These are phyloP conservation scores for Xanthia icteritia DNA, from an alignment of 2,888 invertebrate species.

Conservation along the genomic window DNA sequence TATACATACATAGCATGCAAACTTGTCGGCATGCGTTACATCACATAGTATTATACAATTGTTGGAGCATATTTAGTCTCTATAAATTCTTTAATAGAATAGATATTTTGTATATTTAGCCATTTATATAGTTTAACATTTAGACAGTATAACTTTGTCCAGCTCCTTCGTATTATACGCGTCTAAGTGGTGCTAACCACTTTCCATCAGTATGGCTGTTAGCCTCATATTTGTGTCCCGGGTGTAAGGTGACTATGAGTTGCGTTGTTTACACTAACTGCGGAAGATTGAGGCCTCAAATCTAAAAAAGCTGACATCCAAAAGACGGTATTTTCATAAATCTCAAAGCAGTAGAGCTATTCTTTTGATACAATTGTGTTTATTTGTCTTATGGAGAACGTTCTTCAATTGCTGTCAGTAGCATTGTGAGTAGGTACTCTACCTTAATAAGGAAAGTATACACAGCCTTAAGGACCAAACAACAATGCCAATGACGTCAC, in stretches of 20 bases:
- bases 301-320: not conserved
- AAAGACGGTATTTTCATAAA: not conserved
- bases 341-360: not conserved
- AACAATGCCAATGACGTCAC: slow-evolving; percentile 42
- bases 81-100: too few species aligned
- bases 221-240: not conserved
- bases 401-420: not conserved
- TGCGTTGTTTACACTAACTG: not conserved
- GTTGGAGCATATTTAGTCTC: too few species aligned
- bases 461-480: not conserved
- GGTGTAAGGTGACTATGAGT: not conserved
- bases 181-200: not conserved
- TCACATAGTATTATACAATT: too few species aligned
- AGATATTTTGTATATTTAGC: too few species aligned
- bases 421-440: too few species aligned
- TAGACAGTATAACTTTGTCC: too few species aligned
- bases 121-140: too few species aligned
- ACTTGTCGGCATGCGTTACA: too few species aligned
- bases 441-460: slow-evolving; percentile 5
- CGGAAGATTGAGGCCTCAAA: not conserved
- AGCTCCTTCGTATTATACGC: too few species aligned
- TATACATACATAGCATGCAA: too few species aligned
- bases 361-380: not conserved
- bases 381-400: slow-evolving; percentile 3
- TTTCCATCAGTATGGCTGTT: not conserved